phyloP scores from a whole-genome alignment of 2,113 vertebrate species.

The Guaruba guarouba region DNA sequence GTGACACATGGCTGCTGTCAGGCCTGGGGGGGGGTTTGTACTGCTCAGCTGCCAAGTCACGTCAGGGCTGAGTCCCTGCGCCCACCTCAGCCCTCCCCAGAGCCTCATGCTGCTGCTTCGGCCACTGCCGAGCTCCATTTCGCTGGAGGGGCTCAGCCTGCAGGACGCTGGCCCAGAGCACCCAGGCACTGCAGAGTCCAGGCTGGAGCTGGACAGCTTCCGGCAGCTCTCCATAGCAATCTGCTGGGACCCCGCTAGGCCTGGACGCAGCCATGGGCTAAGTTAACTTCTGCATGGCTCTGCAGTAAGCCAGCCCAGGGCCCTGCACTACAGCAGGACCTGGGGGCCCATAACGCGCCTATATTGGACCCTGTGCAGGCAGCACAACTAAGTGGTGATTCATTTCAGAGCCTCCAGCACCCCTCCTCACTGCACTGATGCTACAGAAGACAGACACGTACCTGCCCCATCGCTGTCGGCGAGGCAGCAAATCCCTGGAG shows the following conservation, averaged over 20 bases:
- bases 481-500: accelerated
- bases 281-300: not conserved
- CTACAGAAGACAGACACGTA: not conserved
- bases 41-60: not conserved
- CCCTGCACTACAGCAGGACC: too few species aligned
- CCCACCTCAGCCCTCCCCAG: not conserved
- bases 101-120: not conserved
- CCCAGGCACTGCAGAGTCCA: not conserved
- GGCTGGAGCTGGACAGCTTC: not conserved
- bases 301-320: not conserved
- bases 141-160: not conserved
- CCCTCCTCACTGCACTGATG: not conserved
- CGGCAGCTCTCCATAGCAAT: accelerated
- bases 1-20: not conserved
- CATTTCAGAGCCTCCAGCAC: not conserved
- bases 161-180: not conserved
- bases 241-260: not conserved
- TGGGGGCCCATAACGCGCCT: not conserved
- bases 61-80: not conserved
- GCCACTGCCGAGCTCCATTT: not conserved
- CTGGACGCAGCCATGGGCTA: not conserved
- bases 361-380: accelerated
- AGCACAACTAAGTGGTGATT: not conserved
- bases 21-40: accelerated
- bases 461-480: not conserved